These are phyloP conservation scores for Drosophila emarginata DNA, from an alignment of 2,888 invertebrate species.

Conservation along the genomic window DNA sequence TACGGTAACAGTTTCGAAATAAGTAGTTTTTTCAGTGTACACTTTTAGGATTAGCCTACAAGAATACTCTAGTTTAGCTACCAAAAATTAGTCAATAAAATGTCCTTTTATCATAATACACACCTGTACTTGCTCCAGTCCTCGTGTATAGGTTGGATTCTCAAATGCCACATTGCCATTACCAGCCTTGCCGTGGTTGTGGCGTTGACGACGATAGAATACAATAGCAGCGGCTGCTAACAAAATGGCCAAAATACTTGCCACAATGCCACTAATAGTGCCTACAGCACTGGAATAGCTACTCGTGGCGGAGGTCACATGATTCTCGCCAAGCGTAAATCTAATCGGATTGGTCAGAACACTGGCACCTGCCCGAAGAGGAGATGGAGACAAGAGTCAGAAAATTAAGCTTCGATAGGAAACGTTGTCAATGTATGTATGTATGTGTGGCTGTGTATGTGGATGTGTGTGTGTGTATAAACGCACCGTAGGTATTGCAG, in stretches of 20 bases:
- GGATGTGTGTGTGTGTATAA: slow-evolving; percentile 9
- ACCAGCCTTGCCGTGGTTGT: slow-evolving; percentile 80
- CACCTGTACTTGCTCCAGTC: slow-evolving; percentile 90
- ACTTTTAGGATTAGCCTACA: neutral
- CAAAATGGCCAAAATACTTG: slow-evolving; percentile 81
- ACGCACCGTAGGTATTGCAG: slow-evolving; percentile 88
- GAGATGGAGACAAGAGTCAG: slow-evolving; percentile 41
- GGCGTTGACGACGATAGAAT: slow-evolving; percentile 81
- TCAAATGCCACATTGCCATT: slow-evolving; percentile 90
- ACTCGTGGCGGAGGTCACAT: slow-evolving; percentile 87
- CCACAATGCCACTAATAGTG: slow-evolving; percentile 82
- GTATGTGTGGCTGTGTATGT: neutral
- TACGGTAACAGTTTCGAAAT: too few relatives aligned
- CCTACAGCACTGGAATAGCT: slow-evolving; percentile 81
- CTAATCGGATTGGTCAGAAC: slow-evolving; percentile 88
- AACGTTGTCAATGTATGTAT: slow-evolving; percentile 2
- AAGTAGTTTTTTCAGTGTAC: neutral
- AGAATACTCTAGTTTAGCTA: neutral
- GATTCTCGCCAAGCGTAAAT: slow-evolving; percentile 90
- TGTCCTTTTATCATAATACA: slow-evolving; percentile 67
- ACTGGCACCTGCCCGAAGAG: slow-evolving; percentile 85
- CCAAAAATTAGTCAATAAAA: slow-evolving; percentile 20
- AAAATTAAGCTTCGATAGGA: slow-evolving; percentile 52
- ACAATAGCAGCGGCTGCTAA: slow-evolving; percentile 81
- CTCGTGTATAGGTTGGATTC: slow-evolving; percentile 91